These are phyloP conservation scores for Dryobotodes eremita DNA, from an alignment of 2,888 invertebrate genomes.

Conservation along the genomic window DNA sequence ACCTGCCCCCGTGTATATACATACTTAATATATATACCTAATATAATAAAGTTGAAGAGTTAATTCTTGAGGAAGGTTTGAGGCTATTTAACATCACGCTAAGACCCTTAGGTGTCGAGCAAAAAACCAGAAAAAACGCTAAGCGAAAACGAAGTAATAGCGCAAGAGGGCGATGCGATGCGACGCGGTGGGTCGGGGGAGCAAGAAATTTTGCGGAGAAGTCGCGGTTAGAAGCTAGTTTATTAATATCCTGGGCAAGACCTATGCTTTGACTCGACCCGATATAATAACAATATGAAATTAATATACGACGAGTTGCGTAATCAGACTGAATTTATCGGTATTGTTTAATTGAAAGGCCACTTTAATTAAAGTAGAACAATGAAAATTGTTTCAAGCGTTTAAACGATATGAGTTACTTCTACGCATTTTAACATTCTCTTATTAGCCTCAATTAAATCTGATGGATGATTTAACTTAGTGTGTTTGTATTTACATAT, in stretches of 20 bases:
- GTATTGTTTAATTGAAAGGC: background rate
- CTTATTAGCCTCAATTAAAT: background rate
- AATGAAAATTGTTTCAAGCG: constrained; percentile 8
- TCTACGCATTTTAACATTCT: background rate
- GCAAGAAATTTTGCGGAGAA: background rate
- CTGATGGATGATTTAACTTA: too few species aligned
- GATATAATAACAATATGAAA: background rate
- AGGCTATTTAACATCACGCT: too few species aligned
- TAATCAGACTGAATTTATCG: background rate
- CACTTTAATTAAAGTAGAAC: constrained; percentile 8
- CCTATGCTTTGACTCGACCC: background rate
- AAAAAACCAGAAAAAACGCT: too few species aligned
- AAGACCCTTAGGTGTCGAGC: too few species aligned
- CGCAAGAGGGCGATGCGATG: background rate
- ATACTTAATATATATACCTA: too few species aligned
- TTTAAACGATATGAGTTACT: background rate
- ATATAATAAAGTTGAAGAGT: too few species aligned
- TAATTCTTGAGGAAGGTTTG: too few species aligned
- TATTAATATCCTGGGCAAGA: background rate
- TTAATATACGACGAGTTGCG: background rate
- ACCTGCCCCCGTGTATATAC: too few species aligned
- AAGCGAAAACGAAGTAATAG: too few species aligned
- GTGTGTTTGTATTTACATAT: too few species aligned
- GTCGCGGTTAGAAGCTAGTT: background rate
- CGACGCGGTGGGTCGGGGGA: background rate